These are phyloP conservation scores for Corticium candelabrum DNA, from an alignment of 37 sponge, comb jelly and placozoan species.

Conservation along the genomic window DNA sequence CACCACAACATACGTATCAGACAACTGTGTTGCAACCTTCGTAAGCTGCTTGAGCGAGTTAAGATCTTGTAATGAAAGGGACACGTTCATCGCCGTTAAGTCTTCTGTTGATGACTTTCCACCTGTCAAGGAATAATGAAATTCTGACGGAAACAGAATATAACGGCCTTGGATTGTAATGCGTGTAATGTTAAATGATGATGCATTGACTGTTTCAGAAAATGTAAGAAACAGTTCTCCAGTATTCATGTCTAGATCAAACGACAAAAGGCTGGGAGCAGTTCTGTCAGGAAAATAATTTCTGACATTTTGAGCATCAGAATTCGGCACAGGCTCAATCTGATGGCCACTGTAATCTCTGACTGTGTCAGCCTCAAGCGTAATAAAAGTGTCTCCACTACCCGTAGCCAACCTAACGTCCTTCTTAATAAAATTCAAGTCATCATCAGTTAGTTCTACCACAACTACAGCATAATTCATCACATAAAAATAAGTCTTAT, in stretches of 20 bases:
- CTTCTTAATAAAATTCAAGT: constrained; percentile 64
- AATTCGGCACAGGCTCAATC: background rate
- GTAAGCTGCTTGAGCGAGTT: constrained; percentile 12
- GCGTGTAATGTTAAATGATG: constrained; percentile 29
- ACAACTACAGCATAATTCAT: constrained; percentile 19
- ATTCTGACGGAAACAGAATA: background rate
- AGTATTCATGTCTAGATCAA: constrained; percentile 48
- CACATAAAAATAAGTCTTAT: background rate
- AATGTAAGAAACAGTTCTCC: constrained; percentile 51
- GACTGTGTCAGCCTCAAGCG: constrained; percentile 1
- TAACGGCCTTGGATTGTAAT: constrained; percentile 38
- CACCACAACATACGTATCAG: constrained; percentile 8
- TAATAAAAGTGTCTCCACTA: constrained; percentile 27
- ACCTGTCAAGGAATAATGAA: constrained; percentile 35
- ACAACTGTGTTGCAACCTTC: constrained; percentile 9
- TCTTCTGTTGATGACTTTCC: constrained; percentile 23
- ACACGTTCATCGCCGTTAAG: background rate
- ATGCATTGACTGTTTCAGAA: constrained; percentile 54
- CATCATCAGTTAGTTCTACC: constrained; percentile 31
- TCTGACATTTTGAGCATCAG: background rate
- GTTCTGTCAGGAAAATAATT: constrained; percentile 28
- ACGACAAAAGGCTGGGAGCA: constrained; percentile 40
- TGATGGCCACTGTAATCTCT: background rate
- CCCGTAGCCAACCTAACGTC: constrained; percentile 39
- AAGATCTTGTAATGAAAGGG: background rate